Base-by-base conservation (phyloP, 1,140 invertebrate genomes). In the Ostrea denselamellosa region DNA sequence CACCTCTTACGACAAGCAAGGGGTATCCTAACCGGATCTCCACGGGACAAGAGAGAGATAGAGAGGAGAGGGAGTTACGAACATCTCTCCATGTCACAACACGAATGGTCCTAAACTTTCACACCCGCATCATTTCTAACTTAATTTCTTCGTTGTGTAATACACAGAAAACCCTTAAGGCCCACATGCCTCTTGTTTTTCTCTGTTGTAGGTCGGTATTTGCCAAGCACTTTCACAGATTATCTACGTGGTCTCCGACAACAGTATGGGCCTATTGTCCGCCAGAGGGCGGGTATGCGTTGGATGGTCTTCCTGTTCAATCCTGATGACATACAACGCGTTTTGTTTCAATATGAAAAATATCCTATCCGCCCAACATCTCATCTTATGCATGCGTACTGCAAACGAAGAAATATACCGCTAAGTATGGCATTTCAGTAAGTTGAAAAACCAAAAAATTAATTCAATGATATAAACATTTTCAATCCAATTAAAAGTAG, bases 221-320 rank as follows among this genome's bases (percentile, higher is more conserved):
- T 81, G 56, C 81, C 86, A 7, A 81, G 52, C 28, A 54, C 86
- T 58, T 86, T 86, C 54, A 71, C 77, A 7, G 56, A 86, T 44
- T 82, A 82, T 19, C 53, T 86, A 1, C 8, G 34, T 8, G 5
- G 44, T 58, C 52, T 86, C 17, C 52, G 56, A 19, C 14, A 8
- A 19, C 22, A 83, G 17, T 82, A 86, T 58, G 86, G 86, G 0
- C 54, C 54, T 19, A 58, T 86, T n/a, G 86, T 82, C 2, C 71
- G 44, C 52, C 86, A 82, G 19, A 82, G 86, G 81, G n/a, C 71
- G 12, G 86, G 86, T 19, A 62, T 25, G 44, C 12, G 34, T 0
- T 86, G 86, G 86, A 86, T 82, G 86, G 25, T 86, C 25, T 86
- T 86, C 54, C 28, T 86, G 53, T 86, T 86, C 28, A 82, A 86